Evolutionary conservation across 2,113 vertebrate species (phyloP), one percentile per base, ranked within the genome.

Genomic region (Scomber scombrus): DNA sequence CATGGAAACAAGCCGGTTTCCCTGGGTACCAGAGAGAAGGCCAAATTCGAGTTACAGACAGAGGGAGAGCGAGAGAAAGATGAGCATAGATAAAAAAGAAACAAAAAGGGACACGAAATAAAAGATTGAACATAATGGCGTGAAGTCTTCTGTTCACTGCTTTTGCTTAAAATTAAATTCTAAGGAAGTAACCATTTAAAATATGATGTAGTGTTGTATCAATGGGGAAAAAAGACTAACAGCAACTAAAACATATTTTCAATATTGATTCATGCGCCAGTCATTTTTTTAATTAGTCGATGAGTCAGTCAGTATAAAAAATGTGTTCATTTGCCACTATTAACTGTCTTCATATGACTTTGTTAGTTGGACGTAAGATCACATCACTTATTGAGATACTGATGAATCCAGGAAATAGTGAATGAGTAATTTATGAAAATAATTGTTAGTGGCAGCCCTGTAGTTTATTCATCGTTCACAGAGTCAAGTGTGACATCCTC

Each of bases 1-100:
- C 93, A 94, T 94, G 92, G 93, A 92, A 94, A 93, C 93, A 93
- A 88, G 88, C 85, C 34, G 84, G 92, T 93, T 92, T 94, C 89
- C 93, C 90, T 88, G 91, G 92, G 93, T 92, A 90, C 89, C 89
- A 75, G 82, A 80, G 90, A 85, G 79, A 86, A 81, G 88, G 90
- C 88, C 90, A 88, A 88, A 93, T 83, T 80, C 64, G 70, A 85
- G 80, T 82, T 71, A 57, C 49, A 80, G 76, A 77, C 51, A 54
- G 60, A 66, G 54, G 55, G 68, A 60, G 74, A 62, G 62, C 26
- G 9, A 57, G 74, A 56, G 68, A 79, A 70, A 80, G 51, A 85
- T 79, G 66, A 84, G 72, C 34, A 47, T 0, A 85, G 87, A 91
- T 88, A 80, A 84, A 84, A 81, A 84, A 84, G 47, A 63, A 62